These are phyloP conservation scores for Vulpes lagopus DNA, from an alignment of 2,113 vertebrate genomes.

Conservation along the genomic window DNA sequence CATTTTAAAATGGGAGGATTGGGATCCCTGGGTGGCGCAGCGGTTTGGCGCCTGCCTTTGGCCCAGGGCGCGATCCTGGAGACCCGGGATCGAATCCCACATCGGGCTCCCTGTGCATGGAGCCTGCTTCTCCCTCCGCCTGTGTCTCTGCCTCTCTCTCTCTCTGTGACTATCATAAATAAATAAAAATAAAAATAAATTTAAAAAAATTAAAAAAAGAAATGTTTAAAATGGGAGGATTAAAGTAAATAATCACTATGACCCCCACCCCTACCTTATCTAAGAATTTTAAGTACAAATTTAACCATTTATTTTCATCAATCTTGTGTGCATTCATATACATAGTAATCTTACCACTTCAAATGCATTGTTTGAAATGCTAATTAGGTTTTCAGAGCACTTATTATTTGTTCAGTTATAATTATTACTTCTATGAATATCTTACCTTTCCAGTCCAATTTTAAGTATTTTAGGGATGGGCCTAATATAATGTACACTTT, in stretches of 20 bases:
- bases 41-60: too few relatives aligned
- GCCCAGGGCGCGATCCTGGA: too few relatives aligned
- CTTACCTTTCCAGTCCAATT: conserved; percentile 45
- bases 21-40: too few relatives aligned
- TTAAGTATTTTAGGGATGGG: not conserved
- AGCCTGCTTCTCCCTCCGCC: too few relatives aligned
- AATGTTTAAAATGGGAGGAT: conserved; percentile 34
- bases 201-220: too few relatives aligned
- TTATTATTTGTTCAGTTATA: conserved; percentile 22
- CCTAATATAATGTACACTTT: not conserved
- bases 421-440: conserved; percentile 37
- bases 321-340: not conserved
- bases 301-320: conserved; percentile 24
- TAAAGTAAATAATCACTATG: not conserved
- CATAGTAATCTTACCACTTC: not conserved
- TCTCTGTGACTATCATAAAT: too few relatives aligned
- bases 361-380: not conserved
- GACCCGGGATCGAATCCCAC: too few relatives aligned
- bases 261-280: not conserved
- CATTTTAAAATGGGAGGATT: conserved; percentile 4
- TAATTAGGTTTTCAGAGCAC: not conserved
- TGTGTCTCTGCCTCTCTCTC: too few relatives aligned
- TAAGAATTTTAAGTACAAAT: conserved; percentile 52
- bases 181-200: too few relatives aligned
- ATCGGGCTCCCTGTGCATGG: too few relatives aligned